These are phyloP conservation scores for Apamea epomidion DNA, from an alignment of 2,888 invertebrate genomes.

Conservation along the genomic window DNA sequence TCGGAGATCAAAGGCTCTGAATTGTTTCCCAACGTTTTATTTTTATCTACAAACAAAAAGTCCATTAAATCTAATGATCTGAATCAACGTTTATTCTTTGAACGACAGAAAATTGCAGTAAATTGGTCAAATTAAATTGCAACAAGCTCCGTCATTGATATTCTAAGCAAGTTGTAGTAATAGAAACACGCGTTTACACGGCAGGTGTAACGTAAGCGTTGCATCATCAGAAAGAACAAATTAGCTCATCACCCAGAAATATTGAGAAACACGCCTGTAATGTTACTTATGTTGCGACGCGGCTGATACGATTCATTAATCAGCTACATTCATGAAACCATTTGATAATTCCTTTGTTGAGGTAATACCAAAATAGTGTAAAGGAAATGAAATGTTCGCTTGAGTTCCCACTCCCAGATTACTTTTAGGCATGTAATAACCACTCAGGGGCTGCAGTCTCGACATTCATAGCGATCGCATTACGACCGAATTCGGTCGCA, in stretches of 20 bases:
- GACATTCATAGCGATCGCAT: too few relatives aligned
- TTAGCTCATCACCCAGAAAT: conserved; percentile 63
- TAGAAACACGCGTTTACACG: conserved; percentile 48
- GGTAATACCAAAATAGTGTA: conserved; percentile 25
- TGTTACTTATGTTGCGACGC: conserved; percentile 41
- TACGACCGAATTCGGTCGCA: too few relatives aligned
- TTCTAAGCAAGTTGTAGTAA: conserved; percentile 58
- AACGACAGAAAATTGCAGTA: conserved; percentile 27
- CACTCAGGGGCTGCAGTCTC: too few relatives aligned
- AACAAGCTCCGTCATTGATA: conserved; percentile 52
- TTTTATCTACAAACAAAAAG: neutral
- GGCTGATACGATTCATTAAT: conserved; percentile 51
- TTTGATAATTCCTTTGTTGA: conserved; percentile 41
- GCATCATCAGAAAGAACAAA: conserved; percentile 57
- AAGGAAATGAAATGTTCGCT: conserved; percentile 29
- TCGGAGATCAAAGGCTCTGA: neutral
- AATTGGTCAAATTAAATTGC: conserved; percentile 37
- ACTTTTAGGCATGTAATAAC: neutral
- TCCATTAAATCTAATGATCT: conserved; percentile 7
- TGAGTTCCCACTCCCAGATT: conserved; percentile 25
- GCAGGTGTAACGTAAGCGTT: conserved; percentile 59
- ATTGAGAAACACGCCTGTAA: conserved; percentile 51
- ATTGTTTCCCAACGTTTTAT: neutral
- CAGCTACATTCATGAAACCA: conserved; percentile 30
- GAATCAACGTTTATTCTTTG: conserved; percentile 14